These are phyloP conservation scores for Aelia acuminata DNA, from an alignment of 2,888 invertebrate genomes.

Conservation along the genomic window DNA sequence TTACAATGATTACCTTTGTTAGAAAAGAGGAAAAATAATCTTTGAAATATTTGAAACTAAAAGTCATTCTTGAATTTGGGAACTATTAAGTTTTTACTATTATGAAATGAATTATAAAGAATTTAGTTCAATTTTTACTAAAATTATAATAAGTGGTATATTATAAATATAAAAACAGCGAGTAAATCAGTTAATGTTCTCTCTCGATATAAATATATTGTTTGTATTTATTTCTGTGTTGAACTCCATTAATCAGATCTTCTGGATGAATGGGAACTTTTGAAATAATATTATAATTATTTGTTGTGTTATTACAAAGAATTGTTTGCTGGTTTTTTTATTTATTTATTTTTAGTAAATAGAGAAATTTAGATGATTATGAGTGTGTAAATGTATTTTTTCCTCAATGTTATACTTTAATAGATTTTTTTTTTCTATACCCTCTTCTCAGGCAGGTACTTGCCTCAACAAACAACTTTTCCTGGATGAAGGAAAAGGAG, in stretches of 20 bases:
- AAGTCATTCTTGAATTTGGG: too few relatives aligned
- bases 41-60: too few relatives aligned
- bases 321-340: neutral
- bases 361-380: neutral
- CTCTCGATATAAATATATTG: neutral
- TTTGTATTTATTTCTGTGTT: neutral
- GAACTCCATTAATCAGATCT: neutral
- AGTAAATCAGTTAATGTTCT: neutral
- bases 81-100: too few relatives aligned
- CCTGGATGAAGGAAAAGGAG: constrained; percentile 49
- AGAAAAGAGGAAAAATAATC: neutral
- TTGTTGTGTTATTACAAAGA: neutral
- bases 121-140: too few relatives aligned
- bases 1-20: neutral
- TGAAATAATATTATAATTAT: neutral
- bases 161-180: neutral
- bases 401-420: neutral
- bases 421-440: neutral
- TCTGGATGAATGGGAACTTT: neutral
- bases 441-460: neutral
- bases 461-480: constrained; percentile 34
- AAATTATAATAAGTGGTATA: neutral
- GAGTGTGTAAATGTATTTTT: neutral
- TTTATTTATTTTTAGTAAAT: neutral
- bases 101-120: too few relatives aligned